phyloP scores from a whole-genome alignment of 2,888 invertebrate genomes.

The Phaonia tiefii region DNA sequence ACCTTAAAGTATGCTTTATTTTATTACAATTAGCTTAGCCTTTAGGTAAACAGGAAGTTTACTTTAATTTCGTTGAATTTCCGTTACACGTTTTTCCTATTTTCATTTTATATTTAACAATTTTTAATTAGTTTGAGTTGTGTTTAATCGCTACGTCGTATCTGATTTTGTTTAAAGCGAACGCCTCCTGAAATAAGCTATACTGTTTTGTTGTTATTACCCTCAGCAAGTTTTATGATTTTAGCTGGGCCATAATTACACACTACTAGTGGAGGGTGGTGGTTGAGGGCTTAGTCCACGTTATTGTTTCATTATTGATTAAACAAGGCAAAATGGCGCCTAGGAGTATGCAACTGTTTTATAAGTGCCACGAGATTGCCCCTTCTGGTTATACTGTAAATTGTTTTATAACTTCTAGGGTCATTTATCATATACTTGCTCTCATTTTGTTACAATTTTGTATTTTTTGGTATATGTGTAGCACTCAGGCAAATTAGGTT shows the following conservation, averaged over 20 bases:
- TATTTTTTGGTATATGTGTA: neutral
- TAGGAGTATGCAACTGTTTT: conserved; percentile 60
- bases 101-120: no score
- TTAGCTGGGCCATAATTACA: no score
- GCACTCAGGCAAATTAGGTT: conserved; percentile 34
- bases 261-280: no score
- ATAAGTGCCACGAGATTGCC: neutral
- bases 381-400: conserved; percentile 8
- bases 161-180: neutral
- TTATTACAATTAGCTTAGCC: neutral
- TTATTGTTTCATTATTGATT: no score
- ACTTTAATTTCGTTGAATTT: neutral
- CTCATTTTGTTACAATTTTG: conserved; percentile 35
- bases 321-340: conserved; percentile 36
- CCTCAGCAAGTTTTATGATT: no score
- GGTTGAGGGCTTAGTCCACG: no score
- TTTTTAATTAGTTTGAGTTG: neutral
- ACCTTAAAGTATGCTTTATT: conserved; percentile 1
- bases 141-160: neutral
- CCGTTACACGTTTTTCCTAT: neutral
- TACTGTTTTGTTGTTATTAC: neutral
- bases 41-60: no score
- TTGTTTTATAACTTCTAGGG: neutral
- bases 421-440: conserved; percentile 48
- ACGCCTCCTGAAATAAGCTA: no score